Percentiles rank a stretch among this genome's conserved stretches.
Evolutionary conservation across 2,888 invertebrate genomes (phyloP).

Genomic region (Ectemnius lituratus): DNA sequence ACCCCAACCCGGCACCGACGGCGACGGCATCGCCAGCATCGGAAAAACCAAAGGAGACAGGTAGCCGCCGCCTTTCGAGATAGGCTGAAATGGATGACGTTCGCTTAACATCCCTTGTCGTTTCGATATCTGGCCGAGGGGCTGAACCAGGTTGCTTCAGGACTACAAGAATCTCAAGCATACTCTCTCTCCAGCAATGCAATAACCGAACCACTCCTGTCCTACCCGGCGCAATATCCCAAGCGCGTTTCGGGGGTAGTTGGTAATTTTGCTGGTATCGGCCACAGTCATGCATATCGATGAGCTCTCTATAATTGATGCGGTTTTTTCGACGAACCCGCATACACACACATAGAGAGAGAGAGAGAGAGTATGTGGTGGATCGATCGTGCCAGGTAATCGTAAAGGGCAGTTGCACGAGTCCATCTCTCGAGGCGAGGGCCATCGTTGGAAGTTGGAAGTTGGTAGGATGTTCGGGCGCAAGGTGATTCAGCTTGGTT

Average conservation of each 20-base stretch:
- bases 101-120: neutral
- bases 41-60: conserved; percentile 17
- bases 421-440: neutral
- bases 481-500: neutral
- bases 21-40: conserved; percentile 27
- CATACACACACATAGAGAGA: neutral
- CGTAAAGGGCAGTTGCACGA: conserved; percentile 42
- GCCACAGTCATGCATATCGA: conserved; percentile 14
- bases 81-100: neutral
- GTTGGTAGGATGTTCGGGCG: neutral
- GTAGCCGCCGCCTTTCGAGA: neutral
- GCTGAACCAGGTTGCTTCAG: too few relatives aligned
- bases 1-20: conserved; percentile 21
- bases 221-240: neutral
- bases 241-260: neutral
- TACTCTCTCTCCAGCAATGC: neutral
- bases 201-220: neutral
- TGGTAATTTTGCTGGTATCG: conserved; percentile 10
- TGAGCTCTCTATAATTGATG: conserved; percentile 40
- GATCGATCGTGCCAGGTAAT: conserved; percentile 54
- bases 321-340: conserved; percentile 22
- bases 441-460: neutral
- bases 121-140: neutral
- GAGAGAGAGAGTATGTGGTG: neutral
- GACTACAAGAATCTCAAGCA: neutral